These are phyloP conservation scores for Crypturellus undulatus DNA, from an alignment of 2,113 vertebrate genomes.

Conservation along the genomic window DNA sequence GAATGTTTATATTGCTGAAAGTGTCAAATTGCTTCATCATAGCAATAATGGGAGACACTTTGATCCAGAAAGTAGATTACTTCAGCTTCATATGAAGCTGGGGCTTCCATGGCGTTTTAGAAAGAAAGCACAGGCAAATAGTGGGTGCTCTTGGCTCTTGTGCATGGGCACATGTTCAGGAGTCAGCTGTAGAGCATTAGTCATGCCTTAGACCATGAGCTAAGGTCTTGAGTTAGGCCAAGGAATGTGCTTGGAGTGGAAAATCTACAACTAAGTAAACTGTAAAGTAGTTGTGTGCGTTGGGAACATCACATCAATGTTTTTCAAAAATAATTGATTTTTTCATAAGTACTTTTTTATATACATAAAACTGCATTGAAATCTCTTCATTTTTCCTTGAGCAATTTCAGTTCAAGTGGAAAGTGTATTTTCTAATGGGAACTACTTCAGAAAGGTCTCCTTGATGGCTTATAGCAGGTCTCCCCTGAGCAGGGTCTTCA, in stretches of 20 bases:
- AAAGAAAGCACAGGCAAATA: neutral
- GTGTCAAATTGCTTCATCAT: slow-evolving; percentile 44
- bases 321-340: neutral
- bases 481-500: neutral
- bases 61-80: slow-evolving; percentile 8
- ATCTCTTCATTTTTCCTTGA: neutral
- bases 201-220: neutral
- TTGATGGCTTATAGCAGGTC: neutral
- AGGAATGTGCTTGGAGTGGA: neutral
- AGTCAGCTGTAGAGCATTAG: neutral
- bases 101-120: neutral
- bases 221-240: neutral
- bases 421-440: neutral
- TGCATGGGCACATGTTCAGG: neutral
- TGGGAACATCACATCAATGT: neutral
- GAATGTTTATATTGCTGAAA: neutral
- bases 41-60: slow-evolving; percentile 7
- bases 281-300: neutral
- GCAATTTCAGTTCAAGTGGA: neutral
- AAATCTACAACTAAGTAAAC: neutral
- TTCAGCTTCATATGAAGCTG: neutral
- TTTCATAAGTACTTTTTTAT: neutral
- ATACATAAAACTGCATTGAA: neutral
- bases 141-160: neutral
- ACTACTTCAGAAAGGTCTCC: neutral